phyloP scores from a whole-genome alignment of 2,113 vertebrate species.

The Vombatus ursinus region DNA sequence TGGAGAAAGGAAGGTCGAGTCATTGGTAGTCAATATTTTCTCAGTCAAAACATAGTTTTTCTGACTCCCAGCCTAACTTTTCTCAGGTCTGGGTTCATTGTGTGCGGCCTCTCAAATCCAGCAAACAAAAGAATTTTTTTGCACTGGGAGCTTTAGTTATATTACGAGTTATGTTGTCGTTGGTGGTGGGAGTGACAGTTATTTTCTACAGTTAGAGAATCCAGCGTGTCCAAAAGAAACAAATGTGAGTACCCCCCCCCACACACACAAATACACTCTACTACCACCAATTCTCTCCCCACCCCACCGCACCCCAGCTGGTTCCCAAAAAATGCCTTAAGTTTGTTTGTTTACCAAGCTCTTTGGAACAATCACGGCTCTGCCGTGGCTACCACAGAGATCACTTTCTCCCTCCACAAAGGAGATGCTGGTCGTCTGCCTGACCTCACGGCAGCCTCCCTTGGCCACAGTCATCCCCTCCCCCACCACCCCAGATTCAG shows the following conservation, averaged over 20 bases:
- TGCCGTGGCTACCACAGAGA: not conserved
- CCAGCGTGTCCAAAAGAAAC: slow-evolving; percentile 30
- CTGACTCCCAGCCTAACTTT: not conserved
- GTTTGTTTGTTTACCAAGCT: not conserved
- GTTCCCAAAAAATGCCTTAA: not conserved
- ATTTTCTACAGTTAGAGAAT: slow-evolving; percentile 12
- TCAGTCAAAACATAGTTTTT: not conserved
- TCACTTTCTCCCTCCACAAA: not conserved
- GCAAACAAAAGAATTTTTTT: not conserved
- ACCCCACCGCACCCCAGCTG: not conserved
- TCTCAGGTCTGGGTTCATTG: not conserved
- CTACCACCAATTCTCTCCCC: not conserved
- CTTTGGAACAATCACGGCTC: not conserved
- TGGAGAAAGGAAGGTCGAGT: not conserved
- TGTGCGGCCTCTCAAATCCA: not conserved
- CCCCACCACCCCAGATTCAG: not conserved
- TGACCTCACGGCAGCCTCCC: not conserved
- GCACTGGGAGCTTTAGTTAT: not conserved
- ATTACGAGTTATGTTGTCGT: not conserved
- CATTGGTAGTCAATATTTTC: not conserved
- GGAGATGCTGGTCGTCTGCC: not conserved
- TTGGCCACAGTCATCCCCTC: not conserved
- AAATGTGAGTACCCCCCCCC: not conserved
- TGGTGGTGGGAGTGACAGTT: not conserved
- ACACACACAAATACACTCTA: not conserved